Conservation (phyloP, 2,113 vertebrate genomes). For the Fulmarus glacialis region DNA sequence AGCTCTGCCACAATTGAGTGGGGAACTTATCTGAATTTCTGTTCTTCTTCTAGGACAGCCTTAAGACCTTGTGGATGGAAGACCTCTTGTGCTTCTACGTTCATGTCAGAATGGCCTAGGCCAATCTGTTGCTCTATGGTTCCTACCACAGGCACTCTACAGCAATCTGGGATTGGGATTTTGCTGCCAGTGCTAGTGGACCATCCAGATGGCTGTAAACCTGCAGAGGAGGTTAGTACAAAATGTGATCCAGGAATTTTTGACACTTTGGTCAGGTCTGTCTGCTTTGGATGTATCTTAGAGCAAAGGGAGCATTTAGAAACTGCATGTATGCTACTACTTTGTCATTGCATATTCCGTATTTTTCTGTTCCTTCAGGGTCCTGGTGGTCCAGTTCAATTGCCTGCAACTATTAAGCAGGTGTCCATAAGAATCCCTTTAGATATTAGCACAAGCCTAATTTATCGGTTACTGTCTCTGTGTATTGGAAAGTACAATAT, state of each 20-base stretch:
- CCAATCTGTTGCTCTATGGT: neutral
- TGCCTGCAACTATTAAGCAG: neutral
- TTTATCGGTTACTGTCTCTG: neutral
- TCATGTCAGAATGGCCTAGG: neutral
- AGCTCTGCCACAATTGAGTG: neutral
- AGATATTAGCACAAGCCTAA: neutral
- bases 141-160: neutral
- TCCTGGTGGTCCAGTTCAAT: neutral
- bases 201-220: conserved; percentile 52
- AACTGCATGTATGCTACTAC: neutral
- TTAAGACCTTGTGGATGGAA: conserved; percentile 2
- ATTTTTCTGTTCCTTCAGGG: neutral
- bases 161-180: neutral
- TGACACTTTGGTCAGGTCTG: neutral
- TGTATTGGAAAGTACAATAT: neutral
- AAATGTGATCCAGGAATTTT: neutral
- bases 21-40: neutral
- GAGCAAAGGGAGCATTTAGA: neutral
- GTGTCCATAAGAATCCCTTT: neutral
- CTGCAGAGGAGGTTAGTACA: conserved; percentile 52
- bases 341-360: neutral
- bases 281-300: neutral
- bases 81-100: neutral
- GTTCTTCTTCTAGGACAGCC: conserved; percentile 22
- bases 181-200: neutral